phyloP scores from a whole-genome alignment of 2,113 vertebrate species.

The Baryphthengus martii region DNA sequence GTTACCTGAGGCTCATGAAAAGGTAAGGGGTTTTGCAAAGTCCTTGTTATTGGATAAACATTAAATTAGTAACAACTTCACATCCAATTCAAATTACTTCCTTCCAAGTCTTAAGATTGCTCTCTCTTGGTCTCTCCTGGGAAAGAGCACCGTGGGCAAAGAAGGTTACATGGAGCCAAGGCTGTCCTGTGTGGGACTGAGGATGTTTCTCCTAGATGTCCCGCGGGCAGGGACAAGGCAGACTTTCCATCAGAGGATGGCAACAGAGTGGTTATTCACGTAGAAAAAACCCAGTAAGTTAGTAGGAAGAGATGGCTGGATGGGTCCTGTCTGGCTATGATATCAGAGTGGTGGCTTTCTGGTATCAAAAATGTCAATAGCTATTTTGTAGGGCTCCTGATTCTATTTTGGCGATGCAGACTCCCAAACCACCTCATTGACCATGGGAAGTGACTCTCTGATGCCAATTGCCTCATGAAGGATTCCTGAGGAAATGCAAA shows the following conservation, averaged over 20 bases:
- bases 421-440: not conserved
- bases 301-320: not conserved
- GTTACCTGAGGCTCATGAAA: slow-evolving; percentile 71
- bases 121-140: not conserved
- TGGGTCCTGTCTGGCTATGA: not conserved
- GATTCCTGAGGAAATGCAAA: not conserved
- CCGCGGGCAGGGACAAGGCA: not conserved
- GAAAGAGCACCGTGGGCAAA: not conserved
- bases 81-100: slow-evolving; percentile 62
- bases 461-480: not conserved
- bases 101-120: not conserved
- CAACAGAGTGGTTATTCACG: not conserved
- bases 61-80: slow-evolving; percentile 70
- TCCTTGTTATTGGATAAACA: slow-evolving; percentile 72
- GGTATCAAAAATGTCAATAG: not conserved
- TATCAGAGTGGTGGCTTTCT: not conserved
- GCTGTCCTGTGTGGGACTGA: not conserved
- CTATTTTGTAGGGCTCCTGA: not conserved
- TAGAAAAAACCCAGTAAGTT: not conserved
- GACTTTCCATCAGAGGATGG: not conserved
- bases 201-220: not conserved
- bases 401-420: not conserved
- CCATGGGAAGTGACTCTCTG: not conserved
- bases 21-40: slow-evolving; percentile 68
- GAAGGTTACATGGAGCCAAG: not conserved